Percentiles rank a stretch among this genome's conserved stretches.
These are phyloP conservation scores for Takifugu rubripes DNA, from an alignment of 2,797 vertebrate genomes.

Conservation along the genomic window DNA sequence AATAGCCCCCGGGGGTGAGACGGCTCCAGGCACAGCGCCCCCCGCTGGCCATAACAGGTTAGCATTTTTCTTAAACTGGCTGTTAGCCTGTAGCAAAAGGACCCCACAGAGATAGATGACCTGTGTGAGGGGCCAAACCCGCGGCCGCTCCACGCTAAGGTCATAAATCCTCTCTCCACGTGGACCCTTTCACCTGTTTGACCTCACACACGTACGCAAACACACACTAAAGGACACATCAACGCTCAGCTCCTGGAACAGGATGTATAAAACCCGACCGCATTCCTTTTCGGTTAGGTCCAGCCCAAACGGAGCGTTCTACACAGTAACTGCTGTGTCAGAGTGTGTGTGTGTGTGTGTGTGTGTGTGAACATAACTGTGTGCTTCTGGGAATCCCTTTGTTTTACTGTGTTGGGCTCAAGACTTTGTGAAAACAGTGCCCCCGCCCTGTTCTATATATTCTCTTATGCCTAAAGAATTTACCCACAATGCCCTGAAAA, in stretches of 20 bases:
- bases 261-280: conserved; percentile 76
- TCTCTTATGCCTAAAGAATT: conserved; percentile 48
- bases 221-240: conserved; percentile 47
- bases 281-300: conserved; percentile 81
- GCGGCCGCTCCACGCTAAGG: conserved; percentile 25
- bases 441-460: conserved; percentile 15
- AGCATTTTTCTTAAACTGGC: too few relatives aligned
- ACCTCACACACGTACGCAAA: conserved; percentile 29
- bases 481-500: conserved; percentile 52
- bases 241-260: conserved; percentile 63
- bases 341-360: conserved; percentile 27
- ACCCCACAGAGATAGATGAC: too few relatives aligned
- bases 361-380: conserved; percentile 32
- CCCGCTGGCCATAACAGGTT: too few relatives aligned
- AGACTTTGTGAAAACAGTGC: not conserved
- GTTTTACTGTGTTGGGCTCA: conserved; percentile 25
- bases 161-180: conserved; percentile 35
- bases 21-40: too few relatives aligned
- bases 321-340: conserved; percentile 70
- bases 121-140: too few relatives aligned
- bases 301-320: conserved; percentile 73
- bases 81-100: too few relatives aligned
- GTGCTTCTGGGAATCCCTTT: conserved; percentile 63
- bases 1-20: too few relatives aligned
- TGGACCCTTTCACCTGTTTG: conserved; percentile 61